Base-by-base conservation (phyloP, 2,797 vertebrate species). In the Momotus momota region DNA sequence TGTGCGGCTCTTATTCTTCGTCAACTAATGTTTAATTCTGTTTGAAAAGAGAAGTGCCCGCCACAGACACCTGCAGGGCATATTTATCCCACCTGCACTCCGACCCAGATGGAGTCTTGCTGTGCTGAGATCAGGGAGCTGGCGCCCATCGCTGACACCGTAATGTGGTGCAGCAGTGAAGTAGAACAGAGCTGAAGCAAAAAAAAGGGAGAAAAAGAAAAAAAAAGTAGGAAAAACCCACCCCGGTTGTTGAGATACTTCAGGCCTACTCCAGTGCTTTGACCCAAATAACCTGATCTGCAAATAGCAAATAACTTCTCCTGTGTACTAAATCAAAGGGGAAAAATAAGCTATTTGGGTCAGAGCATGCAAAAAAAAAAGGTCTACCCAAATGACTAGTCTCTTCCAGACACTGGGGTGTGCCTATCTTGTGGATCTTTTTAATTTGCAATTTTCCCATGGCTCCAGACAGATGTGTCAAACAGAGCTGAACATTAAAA, bases 361-460 rank as follows among this genome's bases (percentile, higher is more conserved):
- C 97, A 97, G 67, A 96, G 69, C 49, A 78, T 0, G 27, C 40
- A 92, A 77, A 77, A 91, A 91, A 90, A 71, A 77, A 91, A 81
- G 61, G 10, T 26, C 87, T 94, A 96, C 91, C 84, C 92, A 95
- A 92, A 96, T 81, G 92, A 96, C 71, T 94, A 91, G 77, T 69
- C 70, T 89, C 91, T 94, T 81, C 81, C 62, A 97, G 94, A 95
- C 91, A 74, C 87, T 83, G 83, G 75, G 87, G 95, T 95, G 86
- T 96, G 86, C 45, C 12, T 94, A 90, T 93, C 86, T 90, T 83
- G 90, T 96, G 74, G 73, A 91, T 95, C 86, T 90, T 86, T 97
- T 97, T 97, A 96, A 97, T 97, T 96, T 96, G 83, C 57, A 55
- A 35, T 97, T 95, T 96, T 97, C 96, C 96, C 94, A 83, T 94